A percentile compares a stretch with the other conserved stretches of the same genome.
phyloP scores from a whole-genome alignment of 2,113 vertebrate species.

The Mola mola region DNA sequence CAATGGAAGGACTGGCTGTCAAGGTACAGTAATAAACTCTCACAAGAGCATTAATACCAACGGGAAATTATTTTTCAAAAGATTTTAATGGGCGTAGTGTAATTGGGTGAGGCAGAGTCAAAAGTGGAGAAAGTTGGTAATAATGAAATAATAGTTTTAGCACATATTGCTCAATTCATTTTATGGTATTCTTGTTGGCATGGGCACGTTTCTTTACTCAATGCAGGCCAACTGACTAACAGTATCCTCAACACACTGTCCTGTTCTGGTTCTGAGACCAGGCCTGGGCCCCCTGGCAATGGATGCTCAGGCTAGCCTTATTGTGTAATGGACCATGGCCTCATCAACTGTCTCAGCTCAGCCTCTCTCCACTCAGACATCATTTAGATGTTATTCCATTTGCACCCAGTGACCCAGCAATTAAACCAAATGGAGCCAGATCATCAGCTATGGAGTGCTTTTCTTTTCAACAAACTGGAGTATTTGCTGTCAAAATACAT shows the following conservation, averaged over 20 bases:
- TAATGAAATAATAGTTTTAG: slow-evolving; percentile 30
- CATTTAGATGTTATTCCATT: slow-evolving; percentile 71
- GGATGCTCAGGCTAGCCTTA: slow-evolving; percentile 22
- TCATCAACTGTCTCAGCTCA: slow-evolving; percentile 60
- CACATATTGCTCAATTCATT: slow-evolving; percentile 13
- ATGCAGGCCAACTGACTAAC: slow-evolving; percentile 23
- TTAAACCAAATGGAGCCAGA: slow-evolving; percentile 17
- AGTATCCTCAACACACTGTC: slow-evolving; percentile 18
- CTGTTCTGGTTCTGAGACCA: slow-evolving; percentile 22
- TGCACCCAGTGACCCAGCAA: slow-evolving; percentile 65
- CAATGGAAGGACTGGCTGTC: slow-evolving; percentile 78
- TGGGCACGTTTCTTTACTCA: neutral
- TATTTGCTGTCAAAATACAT: slow-evolving; percentile 65
- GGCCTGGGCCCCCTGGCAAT: slow-evolving; percentile 47
- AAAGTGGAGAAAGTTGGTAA: slow-evolving; percentile 30
- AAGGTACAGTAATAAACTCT: slow-evolving; percentile 77
- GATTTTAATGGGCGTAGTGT: slow-evolving; percentile 24
- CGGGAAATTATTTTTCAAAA: slow-evolving; percentile 18
- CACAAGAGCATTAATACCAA: neutral
- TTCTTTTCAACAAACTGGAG: slow-evolving; percentile 49
- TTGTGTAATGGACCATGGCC: slow-evolving; percentile 58
- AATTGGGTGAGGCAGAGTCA: slow-evolving; percentile 41
- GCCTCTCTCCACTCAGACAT: slow-evolving; percentile 41
- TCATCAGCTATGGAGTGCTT: slow-evolving; percentile 40
- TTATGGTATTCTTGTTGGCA: slow-evolving; percentile 22